These are phyloP conservation scores for Oreohelix idahoensis DNA, from an alignment of 1,140 invertebrate genomes.

Conservation along the genomic window DNA sequence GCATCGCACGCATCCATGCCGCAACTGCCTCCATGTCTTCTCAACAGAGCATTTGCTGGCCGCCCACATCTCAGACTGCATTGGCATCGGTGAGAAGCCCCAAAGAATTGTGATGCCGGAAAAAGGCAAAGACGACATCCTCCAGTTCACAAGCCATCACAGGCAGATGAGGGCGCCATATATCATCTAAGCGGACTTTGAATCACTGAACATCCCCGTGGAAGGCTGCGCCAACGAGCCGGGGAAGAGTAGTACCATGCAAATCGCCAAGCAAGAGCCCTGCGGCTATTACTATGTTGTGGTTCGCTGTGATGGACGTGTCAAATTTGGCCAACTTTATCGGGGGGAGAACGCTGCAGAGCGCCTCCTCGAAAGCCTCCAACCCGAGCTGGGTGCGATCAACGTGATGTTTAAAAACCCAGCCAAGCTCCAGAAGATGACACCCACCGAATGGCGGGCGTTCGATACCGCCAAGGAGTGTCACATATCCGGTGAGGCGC, in stretches of 20 bases:
- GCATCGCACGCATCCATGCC: background rate
- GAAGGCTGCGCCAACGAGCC: background rate
- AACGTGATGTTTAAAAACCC: background rate
- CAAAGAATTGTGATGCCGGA: background rate
- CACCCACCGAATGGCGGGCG: background rate
- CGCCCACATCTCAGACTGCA: background rate
- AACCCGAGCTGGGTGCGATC: background rate
- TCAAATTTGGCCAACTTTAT: background rate
- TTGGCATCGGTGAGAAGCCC: background rate
- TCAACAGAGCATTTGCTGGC: background rate
- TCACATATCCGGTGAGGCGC: slow-evolving; percentile 35
- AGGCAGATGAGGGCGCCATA: background rate
- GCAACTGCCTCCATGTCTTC: background rate
- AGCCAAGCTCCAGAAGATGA: too few species aligned
- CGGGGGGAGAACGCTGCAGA: background rate
- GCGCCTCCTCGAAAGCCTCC: background rate
- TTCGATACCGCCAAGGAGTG: slow-evolving; percentile 36
- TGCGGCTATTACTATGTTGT: background rate
- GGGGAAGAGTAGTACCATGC: background rate
- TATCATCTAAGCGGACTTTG: slow-evolving; percentile 9
- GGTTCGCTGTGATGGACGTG: background rate
- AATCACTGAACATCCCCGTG: background rate
- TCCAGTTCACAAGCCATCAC: background rate
- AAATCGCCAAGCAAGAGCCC: background rate
- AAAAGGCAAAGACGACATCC: background rate